phyloP scores from a whole-genome alignment of 1,140 invertebrate genomes.

The Thalassaphorura encarpata region DNA sequence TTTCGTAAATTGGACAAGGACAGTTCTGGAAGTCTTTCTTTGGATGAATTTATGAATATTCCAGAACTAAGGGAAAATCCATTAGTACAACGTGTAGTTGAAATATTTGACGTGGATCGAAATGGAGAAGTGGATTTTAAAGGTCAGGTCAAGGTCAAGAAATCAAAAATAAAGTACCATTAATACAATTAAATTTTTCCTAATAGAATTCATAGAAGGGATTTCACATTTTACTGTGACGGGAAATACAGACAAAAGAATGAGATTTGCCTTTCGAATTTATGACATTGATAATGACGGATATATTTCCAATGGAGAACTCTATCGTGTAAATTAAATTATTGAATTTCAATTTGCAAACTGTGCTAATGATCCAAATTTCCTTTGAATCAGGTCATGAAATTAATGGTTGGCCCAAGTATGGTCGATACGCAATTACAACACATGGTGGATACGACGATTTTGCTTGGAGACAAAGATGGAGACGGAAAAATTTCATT shows the following conservation, averaged over 20 bases:
- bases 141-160: conserved; percentile 43
- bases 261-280: conserved; percentile 95
- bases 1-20: conserved; percentile 95
- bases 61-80: conserved; percentile 97
- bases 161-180: conserved; percentile 3
- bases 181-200: conserved; percentile 38
- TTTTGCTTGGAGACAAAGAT: conserved; percentile 87
- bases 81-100: conserved; percentile 92
- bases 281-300: conserved; percentile 99
- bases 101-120: conserved; percentile 96
- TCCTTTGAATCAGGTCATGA: conserved; percentile 86
- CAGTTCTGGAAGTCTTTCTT: conserved; percentile 90
- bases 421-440: conserved; percentile 88
- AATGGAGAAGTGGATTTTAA: conserved; percentile 94
- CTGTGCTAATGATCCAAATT: conserved; percentile 35
- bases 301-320: conserved; percentile 94
- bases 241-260: conserved; percentile 93
- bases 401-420: conserved; percentile 98
- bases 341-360: background rate
- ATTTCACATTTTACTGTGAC: conserved; percentile 98
- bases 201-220: conserved; percentile 97
- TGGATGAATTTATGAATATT: conserved; percentile 97
- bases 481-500: conserved; percentile 93
- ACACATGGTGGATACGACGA: conserved; percentile 93
- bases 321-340: conserved; percentile 62